Conservation (phyloP, 2,888 invertebrate species). For the Acrobeloides nanus region DNA sequence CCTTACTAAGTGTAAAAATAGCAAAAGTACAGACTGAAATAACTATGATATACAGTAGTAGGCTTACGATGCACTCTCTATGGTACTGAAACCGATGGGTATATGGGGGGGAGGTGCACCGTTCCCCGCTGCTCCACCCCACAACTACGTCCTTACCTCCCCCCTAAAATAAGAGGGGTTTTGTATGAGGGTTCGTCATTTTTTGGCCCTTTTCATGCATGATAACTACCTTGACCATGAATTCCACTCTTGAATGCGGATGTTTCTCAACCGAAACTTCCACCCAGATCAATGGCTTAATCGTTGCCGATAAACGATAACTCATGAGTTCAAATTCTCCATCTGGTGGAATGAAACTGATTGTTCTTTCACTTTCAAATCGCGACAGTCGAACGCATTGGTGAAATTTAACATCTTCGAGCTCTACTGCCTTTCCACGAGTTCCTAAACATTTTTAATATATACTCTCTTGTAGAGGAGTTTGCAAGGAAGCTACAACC, state of each 20-base stretch:
- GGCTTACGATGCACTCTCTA: no score
- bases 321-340: constrained; percentile 99
- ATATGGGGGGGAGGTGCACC: no score
- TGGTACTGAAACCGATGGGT: no score
- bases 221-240: constrained; percentile 76
- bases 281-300: constrained; percentile 95
- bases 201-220: background rate
- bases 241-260: constrained; percentile 91
- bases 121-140: no score
- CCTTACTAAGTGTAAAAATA: no score
- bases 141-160: no score
- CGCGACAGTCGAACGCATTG: constrained; percentile 91
- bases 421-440: constrained; percentile 82
- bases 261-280: constrained; percentile 96
- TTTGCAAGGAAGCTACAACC: constrained; percentile 1
- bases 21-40: no score
- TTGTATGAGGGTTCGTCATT: no score
- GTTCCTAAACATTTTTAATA: constrained; percentile 12
- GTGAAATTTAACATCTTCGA: constrained; percentile 97
- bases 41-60: no score
- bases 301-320: constrained; percentile 88
- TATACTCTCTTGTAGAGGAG: constrained; percentile 3
- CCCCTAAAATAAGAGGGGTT: no score
- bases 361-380: constrained; percentile 95
- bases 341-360: constrained; percentile 85